Evolutionary conservation across 1,140 invertebrate genomes (phyloP), one percentile per base, ranked within the genome.

Genomic region (Acromyrmex charruanus): DNA sequence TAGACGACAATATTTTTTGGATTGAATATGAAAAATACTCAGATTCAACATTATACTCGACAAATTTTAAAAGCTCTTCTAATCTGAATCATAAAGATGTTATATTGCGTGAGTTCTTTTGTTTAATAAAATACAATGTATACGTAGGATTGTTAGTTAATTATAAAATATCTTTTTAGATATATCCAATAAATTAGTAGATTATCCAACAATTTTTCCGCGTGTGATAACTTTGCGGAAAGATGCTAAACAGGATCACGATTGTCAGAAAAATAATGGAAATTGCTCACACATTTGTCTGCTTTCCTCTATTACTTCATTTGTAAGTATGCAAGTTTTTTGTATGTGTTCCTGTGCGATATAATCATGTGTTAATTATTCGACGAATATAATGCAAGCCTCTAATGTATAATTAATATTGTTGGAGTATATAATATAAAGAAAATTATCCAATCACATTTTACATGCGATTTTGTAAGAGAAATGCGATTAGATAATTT

Each of bases 251-350:
- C 92, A 91, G 82, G 88, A 93, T 4, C 97, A 98, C 92, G 95
- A 96, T 0, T 98, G 97, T 91, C 95, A 95, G 53, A 92, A 93
- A 21, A 94, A 96, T 25, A 97, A 98, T 90, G 97, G 97, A 31
- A 96, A 97, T 16, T 98, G 98, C 91, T 96, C 97, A 18, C 97
- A 98, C 92, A 93, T 98, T 14, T 98, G 98, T 91, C 94, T 97
- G 18, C 96, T 96, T 14, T 95, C 95, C 6, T 65, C 86, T 89
- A 75, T 63, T 74, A 53, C n/a, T 85, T 71, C 71, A 7, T 68
- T 71, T 28, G 90, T 93, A 89, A 92, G 88, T 87, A 39, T 55
- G 58, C 6, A 66, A 58, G 39, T 3, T 85, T 21, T 44, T 44
- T 44, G 10, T 44, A 10, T 35, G 7, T 39, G 35, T 39, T 6